phyloP scores from a whole-genome alignment of 2,113 vertebrate species.

The Opisthocomus hoazin region DNA sequence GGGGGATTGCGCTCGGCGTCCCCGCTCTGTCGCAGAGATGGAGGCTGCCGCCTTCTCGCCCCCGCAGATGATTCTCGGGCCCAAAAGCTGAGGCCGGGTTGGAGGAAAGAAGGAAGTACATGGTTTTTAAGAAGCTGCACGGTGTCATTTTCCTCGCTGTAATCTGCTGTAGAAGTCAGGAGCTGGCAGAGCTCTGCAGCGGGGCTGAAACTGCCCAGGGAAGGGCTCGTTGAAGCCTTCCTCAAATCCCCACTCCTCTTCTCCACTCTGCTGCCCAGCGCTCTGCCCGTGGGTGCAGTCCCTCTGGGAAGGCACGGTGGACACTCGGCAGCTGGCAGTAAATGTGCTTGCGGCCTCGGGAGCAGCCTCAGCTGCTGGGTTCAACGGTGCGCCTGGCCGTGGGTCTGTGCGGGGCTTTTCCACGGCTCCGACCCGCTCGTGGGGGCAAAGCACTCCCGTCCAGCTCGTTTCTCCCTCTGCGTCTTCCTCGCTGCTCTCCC shows the following conservation, averaged over 20 bases:
- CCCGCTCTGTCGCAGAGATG: neutral
- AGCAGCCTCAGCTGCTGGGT: neutral
- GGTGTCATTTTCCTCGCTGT: neutral
- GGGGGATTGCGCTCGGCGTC: neutral
- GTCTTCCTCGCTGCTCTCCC: neutral
- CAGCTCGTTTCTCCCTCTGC: neutral
- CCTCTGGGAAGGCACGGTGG: fast-evolving
- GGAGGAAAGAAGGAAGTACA: neutral
- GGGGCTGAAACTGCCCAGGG: fast-evolving
- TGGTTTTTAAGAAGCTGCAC: neutral
- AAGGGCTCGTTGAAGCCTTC: neutral
- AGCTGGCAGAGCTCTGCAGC: neutral
- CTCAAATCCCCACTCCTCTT: neutral
- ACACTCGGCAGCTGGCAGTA: neutral
- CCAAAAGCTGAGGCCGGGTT: neutral
- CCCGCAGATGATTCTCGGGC: neutral
- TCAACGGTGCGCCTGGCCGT: neutral
- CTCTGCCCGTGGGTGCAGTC: neutral
- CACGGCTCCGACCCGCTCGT: neutral
- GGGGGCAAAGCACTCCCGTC: neutral
- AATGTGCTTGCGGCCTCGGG: fast-evolving
- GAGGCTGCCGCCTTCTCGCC: neutral
- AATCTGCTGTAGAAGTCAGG: neutral
- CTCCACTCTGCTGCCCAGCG: neutral
- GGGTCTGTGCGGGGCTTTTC: neutral